Evolutionary conservation across 1,140 invertebrate species (phyloP), one percentile per base, ranked within the genome.

Genomic region (Arion vulgaris): DNA sequence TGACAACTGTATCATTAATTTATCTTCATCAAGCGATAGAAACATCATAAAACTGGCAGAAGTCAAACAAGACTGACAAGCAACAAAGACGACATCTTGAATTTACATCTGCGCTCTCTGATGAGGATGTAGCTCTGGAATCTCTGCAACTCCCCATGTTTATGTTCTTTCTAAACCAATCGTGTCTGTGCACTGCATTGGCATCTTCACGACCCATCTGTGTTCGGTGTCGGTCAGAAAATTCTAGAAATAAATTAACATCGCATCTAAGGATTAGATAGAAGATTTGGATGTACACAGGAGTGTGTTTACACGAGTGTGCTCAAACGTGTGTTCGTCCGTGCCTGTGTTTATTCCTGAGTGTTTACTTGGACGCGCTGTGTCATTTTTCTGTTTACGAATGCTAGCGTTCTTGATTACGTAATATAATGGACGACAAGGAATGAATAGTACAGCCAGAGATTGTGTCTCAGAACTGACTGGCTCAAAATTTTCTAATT

Each of bases 131-230:
- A 62, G 26, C 57, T 62, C 15, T 62, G 57, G 57, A 13, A 19
- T 62, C 57, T 62, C 57, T 62, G 57, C 26, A n/a, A n/a, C 57
- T 62, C 15, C 57, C 57, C 57, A 62, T 62, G 57, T 62, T 62
- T 62, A 62, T n/a, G 57, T n/a, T 15, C 57, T 62, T 62, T 5
- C 57, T 62, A 62, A 62, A 62, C 57, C 26, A 62, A 23, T n/a
- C 57, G 13, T n/a, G 57, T n/a, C 57, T 62, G 57, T 23, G 26
- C 11, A 9, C 26, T 15, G 15, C 57, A 62, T n/a, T 62, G 57
- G 26, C 57, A 62, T 62, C 57, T 62, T 62, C 57, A 62, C 57
- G 57, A 62, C 15, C 57, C 57, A 62, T 62, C 57, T 62, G 11
- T 62, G 57, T n/a, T 62, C 15, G 57, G 57, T 62, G 26, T 62